Conservation (phyloP, 2,888 invertebrate species). For the Sisyra terminalis region DNA sequence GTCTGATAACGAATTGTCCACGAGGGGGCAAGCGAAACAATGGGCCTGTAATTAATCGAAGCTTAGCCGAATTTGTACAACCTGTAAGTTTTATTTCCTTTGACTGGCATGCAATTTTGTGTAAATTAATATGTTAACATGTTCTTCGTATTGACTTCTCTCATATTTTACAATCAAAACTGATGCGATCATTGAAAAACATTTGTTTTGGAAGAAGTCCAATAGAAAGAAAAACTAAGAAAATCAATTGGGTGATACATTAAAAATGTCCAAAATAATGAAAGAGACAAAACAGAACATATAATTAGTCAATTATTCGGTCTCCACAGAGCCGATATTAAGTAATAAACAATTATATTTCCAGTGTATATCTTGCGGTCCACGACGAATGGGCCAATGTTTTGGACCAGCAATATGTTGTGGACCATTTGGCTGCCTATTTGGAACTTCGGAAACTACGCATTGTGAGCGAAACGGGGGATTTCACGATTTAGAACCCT, state of each 20-base stretch:
- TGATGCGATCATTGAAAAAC: no score
- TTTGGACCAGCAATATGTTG: slow-evolving; percentile 48
- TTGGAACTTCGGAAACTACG: slow-evolving; percentile 36
- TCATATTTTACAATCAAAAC: no score
- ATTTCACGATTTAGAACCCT: slow-evolving; percentile 31
- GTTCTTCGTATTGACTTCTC: no score
- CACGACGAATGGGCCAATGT: slow-evolving; percentile 37
- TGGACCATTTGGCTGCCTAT: slow-evolving; percentile 41
- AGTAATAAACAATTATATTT: slow-evolving; percentile 14
- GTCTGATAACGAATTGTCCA: slow-evolving; percentile 50
- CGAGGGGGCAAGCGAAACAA: slow-evolving; percentile 39
- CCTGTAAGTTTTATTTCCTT: slow-evolving; percentile 27
- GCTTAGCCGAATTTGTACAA: slow-evolving; percentile 20
- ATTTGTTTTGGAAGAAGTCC: no score
- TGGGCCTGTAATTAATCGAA: background rate
- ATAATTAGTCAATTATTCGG: no score
- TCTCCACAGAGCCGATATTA: no score
- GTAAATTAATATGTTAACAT: slow-evolving; percentile 5
- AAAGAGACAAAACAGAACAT: no score
- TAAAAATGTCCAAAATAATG: no score
- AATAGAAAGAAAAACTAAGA: no score
- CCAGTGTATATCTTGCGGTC: slow-evolving; percentile 44
- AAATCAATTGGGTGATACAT: slow-evolving; percentile 3
- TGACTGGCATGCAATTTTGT: background rate
- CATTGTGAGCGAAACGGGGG: slow-evolving; percentile 38